A percentile compares a stretch with the other conserved stretches of the same genome.
Evolutionary conservation across 2,888 invertebrate species (phyloP).

Genomic region (Merodon equestris): DNA sequence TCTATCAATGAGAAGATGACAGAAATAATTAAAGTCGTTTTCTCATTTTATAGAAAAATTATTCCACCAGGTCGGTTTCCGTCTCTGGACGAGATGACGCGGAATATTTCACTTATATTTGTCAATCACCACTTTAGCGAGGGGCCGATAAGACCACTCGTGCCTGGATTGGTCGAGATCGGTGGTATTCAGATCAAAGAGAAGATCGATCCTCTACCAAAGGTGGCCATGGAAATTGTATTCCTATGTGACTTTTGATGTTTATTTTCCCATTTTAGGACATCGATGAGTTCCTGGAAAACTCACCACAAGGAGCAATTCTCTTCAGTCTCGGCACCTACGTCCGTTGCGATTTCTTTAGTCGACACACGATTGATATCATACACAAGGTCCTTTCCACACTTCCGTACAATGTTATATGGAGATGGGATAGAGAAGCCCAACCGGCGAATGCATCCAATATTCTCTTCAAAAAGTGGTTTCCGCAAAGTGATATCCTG

Average conservation of each 20-base stretch:
- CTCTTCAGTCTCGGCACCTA: slow-evolving; percentile 77
- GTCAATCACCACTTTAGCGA: slow-evolving; percentile 69
- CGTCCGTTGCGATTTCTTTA: slow-evolving; percentile 74
- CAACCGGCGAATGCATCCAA: slow-evolving; percentile 73
- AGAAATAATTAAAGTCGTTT: not conserved
- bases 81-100: slow-evolving; percentile 55
- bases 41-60: slow-evolving; percentile 37
- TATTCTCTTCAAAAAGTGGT: slow-evolving; percentile 75
- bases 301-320: slow-evolving; percentile 75
- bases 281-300: slow-evolving; percentile 72
- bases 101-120: slow-evolving; percentile 69
- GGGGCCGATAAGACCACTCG: slow-evolving; percentile 65
- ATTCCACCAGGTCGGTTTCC: slow-evolving; percentile 68
- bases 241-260: not conserved
- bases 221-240: slow-evolving; percentile 34
- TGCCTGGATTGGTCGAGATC: slow-evolving; percentile 70
- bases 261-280: slow-evolving; percentile 62
- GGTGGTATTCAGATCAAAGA: slow-evolving; percentile 70
- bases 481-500: slow-evolving; percentile 85
- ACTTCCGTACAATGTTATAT: slow-evolving; percentile 81
- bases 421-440: slow-evolving; percentile 81
- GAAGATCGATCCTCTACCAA: slow-evolving; percentile 67
- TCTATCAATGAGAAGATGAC: not conserved
- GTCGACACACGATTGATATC: slow-evolving; percentile 79
- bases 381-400: slow-evolving; percentile 81